These are phyloP conservation scores for Cryptoprocta ferox DNA, from an alignment of 2,797 vertebrate genomes.

Conservation along the genomic window DNA sequence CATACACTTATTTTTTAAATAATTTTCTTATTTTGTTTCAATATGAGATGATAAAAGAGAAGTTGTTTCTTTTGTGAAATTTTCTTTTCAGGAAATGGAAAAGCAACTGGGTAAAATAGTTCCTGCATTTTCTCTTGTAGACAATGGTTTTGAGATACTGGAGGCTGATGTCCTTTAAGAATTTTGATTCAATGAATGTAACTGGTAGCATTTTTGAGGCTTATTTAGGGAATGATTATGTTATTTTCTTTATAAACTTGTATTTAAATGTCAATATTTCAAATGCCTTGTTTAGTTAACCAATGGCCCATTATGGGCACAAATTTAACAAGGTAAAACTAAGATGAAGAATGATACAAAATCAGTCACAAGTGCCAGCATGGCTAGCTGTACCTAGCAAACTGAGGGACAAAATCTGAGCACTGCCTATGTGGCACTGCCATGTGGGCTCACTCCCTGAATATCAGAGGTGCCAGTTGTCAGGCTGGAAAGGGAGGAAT, in stretches of 20 bases:
- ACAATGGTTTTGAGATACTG: neutral
- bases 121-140: neutral
- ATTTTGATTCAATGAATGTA: neutral
- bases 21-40: conserved; percentile 8
- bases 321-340: neutral
- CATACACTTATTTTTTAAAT: neutral
- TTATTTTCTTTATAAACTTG: neutral
- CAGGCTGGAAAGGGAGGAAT: neutral
- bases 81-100: conserved; percentile 1
- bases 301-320: neutral
- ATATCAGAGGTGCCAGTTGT: neutral
- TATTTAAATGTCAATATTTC: neutral
- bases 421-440: rapidly evolving
- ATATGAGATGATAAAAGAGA: neutral
- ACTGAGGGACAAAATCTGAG: neutral
- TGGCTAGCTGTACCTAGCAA: neutral
- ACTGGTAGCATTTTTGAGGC: neutral
- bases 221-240: neutral
- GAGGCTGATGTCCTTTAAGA: neutral
- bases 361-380: neutral
- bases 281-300: neutral
- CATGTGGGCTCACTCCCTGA: neutral
- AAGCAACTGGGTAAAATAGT: neutral
- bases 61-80: neutral
- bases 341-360: neutral